Conservation (phyloP, 2,888 invertebrate genomes). For the Apamea monoglypha region DNA sequence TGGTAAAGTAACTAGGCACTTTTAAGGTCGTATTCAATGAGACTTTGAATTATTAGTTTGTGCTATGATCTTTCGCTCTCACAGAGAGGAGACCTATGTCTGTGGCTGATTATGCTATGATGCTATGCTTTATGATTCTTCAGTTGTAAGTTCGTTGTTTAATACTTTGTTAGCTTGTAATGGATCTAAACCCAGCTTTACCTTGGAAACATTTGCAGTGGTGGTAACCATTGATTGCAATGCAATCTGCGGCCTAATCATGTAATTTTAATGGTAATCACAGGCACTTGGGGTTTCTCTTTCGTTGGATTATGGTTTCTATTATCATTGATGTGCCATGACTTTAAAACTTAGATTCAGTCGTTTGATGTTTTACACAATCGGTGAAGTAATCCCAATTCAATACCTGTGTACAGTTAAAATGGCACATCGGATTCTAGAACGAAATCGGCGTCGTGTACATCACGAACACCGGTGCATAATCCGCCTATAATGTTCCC, state of each 20-base stretch:
- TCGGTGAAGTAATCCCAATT: constrained; percentile 16
- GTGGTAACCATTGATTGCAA: constrained; percentile 49
- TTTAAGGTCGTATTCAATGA: constrained; percentile 20
- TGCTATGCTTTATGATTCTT: not conserved
- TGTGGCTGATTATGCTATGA: not conserved
- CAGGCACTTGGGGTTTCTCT: constrained; percentile 48
- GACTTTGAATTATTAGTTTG: constrained; percentile 22
- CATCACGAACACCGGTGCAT: not conserved
- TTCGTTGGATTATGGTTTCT: constrained; percentile 32
- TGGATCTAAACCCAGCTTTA: constrained; percentile 24
- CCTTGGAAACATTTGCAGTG: constrained; percentile 36
- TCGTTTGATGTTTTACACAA: constrained; percentile 29
- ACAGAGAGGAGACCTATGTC: not conserved
- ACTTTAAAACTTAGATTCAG: constrained; percentile 22
- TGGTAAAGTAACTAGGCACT: constrained; percentile 19
- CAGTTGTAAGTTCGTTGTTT: constrained; percentile 27
- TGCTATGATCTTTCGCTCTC: not conserved
- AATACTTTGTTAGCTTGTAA: constrained; percentile 11
- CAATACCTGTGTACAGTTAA: not conserved
- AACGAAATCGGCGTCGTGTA: not conserved
- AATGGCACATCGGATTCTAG: not conserved
- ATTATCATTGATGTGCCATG: constrained; percentile 44
- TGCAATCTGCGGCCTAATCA: constrained; percentile 49
- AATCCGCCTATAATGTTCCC: not conserved
- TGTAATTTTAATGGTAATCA: constrained; percentile 60